Base-by-base conservation (phyloP, 2,113 vertebrate genomes). In the Ceyx cyanopectus region DNA sequence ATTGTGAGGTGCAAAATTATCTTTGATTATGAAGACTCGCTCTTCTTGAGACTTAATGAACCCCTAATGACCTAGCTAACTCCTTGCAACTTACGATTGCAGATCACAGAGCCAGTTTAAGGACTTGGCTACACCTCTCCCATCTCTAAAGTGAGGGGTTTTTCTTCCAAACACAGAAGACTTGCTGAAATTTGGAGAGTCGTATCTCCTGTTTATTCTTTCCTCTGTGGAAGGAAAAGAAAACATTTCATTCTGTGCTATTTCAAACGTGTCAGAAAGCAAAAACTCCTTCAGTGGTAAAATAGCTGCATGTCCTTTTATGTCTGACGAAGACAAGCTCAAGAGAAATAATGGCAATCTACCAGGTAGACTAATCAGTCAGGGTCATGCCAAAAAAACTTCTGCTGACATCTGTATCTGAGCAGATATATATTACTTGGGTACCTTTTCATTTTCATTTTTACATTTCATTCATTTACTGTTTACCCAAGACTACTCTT, bases 91-190 rank as follows among this genome's bases (percentile, higher is more conserved):
- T 97, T 97, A 99, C 98, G 43, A 97, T 70, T 97, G 93, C 7
- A 96, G 74, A 82, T 98, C 98, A 27, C 91, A 96, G 5, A 96
- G 77, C 98, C 99, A 99, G 0, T 45, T 89, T 46, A 99, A 97
- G 43, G 82, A 96, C 95, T 97, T 97, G 24, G 97, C 89, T 23
- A 97, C 57, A 14, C 58, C 92, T 78, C 92, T 83, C 3, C 99
- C 99, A 74, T 99, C 98, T 41, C 95, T 97, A 78, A 79, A 97
- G 92, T 98, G 98, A 74, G 98, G 98, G 3, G 98, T 98, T 85
- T 95, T 82, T 40, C 96, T 87, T 84, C 99, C 98, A 76, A 98
- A 99, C 41, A 92, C 79, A 58, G 93, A 95, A 84, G 98, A 97
- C 88, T 96, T 98, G 66, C 94, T 87, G 51, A 95, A 98, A 54